These are phyloP conservation scores for Holothuria glaberrima DNA, from an alignment of 35 echinoderm and acorn worm species.

Conservation along the genomic window DNA sequence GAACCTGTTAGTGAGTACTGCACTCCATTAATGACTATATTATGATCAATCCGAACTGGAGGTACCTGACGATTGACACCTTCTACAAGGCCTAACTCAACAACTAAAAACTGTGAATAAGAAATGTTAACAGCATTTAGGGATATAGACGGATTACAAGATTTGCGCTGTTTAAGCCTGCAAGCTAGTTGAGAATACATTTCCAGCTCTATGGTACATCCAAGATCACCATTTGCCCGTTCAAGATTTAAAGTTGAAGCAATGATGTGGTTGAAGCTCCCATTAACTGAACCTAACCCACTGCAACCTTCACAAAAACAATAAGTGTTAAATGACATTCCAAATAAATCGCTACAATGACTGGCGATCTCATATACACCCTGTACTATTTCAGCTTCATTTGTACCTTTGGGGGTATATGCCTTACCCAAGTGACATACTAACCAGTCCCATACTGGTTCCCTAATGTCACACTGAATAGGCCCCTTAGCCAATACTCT, in stretches of 20 bases:
- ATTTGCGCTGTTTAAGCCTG: slow-evolving; percentile 12
- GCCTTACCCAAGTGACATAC: slow-evolving; percentile 1
- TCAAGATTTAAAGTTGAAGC: neutral
- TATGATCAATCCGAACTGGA: neutral
- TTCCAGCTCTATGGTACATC: slow-evolving; percentile 1
- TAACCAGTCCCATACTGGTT: slow-evolving; percentile 49
- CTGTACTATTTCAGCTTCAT: slow-evolving; percentile 39
- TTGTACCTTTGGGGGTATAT: slow-evolving; percentile 18
- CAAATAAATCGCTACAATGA: slow-evolving; percentile 9
- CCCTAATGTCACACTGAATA: slow-evolving; percentile 11
- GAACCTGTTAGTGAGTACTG: neutral
- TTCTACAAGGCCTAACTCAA: slow-evolving; percentile 17
- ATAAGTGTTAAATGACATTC: neutral
- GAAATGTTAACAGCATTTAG: neutral
- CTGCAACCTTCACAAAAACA: neutral
- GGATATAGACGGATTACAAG: slow-evolving; percentile 6
- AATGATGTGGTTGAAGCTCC: slow-evolving; percentile 9
- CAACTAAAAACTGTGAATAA: slow-evolving; percentile 18
- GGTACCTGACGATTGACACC: slow-evolving; percentile 8
- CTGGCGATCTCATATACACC: neutral
- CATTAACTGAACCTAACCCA: slow-evolving; percentile 7
- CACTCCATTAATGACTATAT: neutral
- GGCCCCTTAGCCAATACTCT: neutral
- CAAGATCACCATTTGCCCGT: neutral
- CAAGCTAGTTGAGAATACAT: neutral